Evolutionary conservation across 2,113 vertebrate genomes (phyloP), one percentile per base, ranked within the genome.

Genomic region (Malurus melanocephalus): DNA sequence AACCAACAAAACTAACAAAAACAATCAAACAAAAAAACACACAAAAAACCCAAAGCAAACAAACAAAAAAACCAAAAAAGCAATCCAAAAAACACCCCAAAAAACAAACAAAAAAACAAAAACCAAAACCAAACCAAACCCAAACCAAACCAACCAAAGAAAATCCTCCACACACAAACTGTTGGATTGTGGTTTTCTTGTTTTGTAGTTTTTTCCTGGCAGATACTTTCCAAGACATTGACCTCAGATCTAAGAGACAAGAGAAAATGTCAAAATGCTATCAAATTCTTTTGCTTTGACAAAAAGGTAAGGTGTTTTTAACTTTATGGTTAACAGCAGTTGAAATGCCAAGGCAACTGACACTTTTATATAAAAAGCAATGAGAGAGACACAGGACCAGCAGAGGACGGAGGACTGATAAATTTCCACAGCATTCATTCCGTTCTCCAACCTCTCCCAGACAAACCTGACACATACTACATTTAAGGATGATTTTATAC

Each of bases 391-490:
- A 52, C 19, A 87, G 23, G 16, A 49, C 21, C 9, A 67, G 10
- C 38, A 48, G 38, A 62, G 12, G 17, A 77, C 5, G 2, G 18
- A 65, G 11, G 22, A 80, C 15, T 0, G 0, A 17, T 7, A 6
- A 24, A 11, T 51, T 86, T 83, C n/a, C 42, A 40, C 60, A 23
- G 35, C 19, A 42, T 33, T 11, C 16, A 56, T 38, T 78, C 24
- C 20, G 11, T 45, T 21, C 55, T 20, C 16, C 35, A 20, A 38
- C 32, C 7, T 53, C 38, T 57, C 38, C 28, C 24, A 48, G 22
- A 35, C 17, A 65, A 79, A 72, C 42, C 56, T 68, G 83, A 65
- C 38, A 80, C 7, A 16, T 72, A 16, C 7, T 75, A 17, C 9
- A 10, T 57, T 82, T 73, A 61, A 35, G 48, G 52, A 43, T 62